These are phyloP conservation scores for Sciurus carolinensis DNA, from an alignment of 2,797 vertebrate genomes.

Conservation along the genomic window DNA sequence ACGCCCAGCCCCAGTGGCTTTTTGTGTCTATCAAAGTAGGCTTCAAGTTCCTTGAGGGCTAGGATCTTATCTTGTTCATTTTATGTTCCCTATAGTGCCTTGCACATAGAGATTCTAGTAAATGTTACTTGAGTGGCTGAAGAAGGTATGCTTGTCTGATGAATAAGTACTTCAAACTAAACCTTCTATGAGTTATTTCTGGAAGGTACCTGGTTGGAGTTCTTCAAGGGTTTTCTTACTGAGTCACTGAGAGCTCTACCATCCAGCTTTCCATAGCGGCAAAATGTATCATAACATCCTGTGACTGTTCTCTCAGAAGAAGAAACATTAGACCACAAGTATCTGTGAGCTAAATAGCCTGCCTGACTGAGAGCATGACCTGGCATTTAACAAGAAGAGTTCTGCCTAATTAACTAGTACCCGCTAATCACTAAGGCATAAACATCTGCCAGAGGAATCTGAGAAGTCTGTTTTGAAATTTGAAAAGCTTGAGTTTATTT, in stretches of 20 bases:
- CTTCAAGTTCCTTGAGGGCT: conserved; percentile 52
- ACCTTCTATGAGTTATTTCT: neutral
- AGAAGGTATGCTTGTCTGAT: neutral
- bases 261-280: neutral
- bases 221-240: conserved; percentile 8
- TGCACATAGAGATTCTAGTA: conserved; percentile 36
- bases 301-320: conserved; percentile 21
- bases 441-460: conserved; percentile 64
- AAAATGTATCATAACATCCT: neutral
- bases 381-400: conserved; percentile 53
- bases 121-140: conserved; percentile 42
- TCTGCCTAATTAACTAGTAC: conserved; percentile 59
- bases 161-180: conserved; percentile 21
- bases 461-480: conserved; percentile 42
- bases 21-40: conserved; percentile 34
- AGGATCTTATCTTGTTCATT: conserved; percentile 43
- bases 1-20: neutral
- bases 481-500: conserved; percentile 71
- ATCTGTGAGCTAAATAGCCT: conserved; percentile 40
- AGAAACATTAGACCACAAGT: neutral
- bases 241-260: neutral
- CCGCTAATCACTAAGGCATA: conserved; percentile 63
- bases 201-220: neutral
- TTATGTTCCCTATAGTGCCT: neutral
- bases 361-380: neutral